A percentile compares a stretch with the other conserved stretches of the same genome.
Conservation (phyloP, 2,888 invertebrate genomes). For the Ischnura elegans region DNA sequence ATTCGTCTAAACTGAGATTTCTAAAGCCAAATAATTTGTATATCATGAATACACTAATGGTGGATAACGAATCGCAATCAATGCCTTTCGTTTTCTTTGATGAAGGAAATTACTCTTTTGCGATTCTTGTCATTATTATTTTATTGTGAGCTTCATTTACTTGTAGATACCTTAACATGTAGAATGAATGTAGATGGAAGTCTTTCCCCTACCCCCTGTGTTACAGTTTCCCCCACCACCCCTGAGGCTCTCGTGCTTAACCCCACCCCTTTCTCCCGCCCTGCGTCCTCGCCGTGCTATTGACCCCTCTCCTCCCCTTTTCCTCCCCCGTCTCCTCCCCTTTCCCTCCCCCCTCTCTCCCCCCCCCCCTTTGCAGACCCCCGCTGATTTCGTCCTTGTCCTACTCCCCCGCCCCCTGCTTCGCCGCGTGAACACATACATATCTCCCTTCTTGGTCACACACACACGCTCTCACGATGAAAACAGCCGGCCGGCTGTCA, state of each 20-base stretch:
- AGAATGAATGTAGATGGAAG: no score
- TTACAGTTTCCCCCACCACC: not conserved
- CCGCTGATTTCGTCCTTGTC: slow-evolving; percentile 45
- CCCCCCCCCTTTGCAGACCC: slow-evolving; percentile 4
- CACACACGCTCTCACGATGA: not conserved
- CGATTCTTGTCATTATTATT: no score
- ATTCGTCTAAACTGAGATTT: no score
- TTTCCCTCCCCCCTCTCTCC: not conserved
- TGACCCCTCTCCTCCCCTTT: slow-evolving; percentile 46
- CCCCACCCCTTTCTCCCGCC: not conserved
- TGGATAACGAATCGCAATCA: no score
- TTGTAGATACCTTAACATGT: no score
- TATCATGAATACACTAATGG: no score
- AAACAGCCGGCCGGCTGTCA: not conserved
- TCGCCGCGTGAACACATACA: not conserved
- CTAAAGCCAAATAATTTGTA: no score
- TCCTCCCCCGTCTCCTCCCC: not conserved
- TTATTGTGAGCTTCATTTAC: no score
- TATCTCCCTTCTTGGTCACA: not conserved
- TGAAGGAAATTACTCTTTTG: no score
- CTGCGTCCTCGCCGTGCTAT: slow-evolving; percentile 37
- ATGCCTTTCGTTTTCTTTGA: no score
- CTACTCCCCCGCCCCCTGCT: slow-evolving; percentile 24
- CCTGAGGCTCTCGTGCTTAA: no score
- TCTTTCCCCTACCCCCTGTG: not conserved